Percentiles rank a stretch among this genome's conserved stretches.
Evolutionary conservation across 2,888 invertebrate genomes (phyloP).

Genomic region (Holacanthella duospinosa): DNA sequence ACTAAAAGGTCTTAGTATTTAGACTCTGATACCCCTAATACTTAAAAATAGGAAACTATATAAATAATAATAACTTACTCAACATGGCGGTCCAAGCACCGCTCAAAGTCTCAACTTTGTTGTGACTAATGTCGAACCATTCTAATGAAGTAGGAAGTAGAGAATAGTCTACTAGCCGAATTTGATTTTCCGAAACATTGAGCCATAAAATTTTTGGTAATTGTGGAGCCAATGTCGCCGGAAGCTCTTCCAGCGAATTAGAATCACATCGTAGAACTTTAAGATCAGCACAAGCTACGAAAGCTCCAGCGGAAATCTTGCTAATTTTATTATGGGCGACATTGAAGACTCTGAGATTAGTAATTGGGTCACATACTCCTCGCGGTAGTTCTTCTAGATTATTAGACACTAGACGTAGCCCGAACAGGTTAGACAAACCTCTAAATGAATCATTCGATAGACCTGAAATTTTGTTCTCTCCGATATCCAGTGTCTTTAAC

Average conservation of each 20-base stretch:
- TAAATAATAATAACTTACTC: no score
- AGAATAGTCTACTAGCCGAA: slow-evolving; percentile 69
- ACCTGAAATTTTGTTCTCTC: slow-evolving; percentile 64
- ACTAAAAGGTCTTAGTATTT: no score
- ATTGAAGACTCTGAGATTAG: slow-evolving; percentile 65
- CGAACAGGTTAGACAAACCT: slow-evolving; percentile 62
- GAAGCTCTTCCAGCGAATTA: slow-evolving; percentile 59
- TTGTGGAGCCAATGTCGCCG: slow-evolving; percentile 28
- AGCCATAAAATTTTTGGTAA: slow-evolving; percentile 61
- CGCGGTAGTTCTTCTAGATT: slow-evolving; percentile 63
- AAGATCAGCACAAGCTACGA: slow-evolving; percentile 60
- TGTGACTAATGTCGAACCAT: slow-evolving; percentile 71
- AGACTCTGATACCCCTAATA: no score
- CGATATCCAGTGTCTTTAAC: slow-evolving; percentile 66
- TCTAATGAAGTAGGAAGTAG: slow-evolving; percentile 63
- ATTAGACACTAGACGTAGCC: slow-evolving; percentile 68
- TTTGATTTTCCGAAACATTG: slow-evolving; percentile 67
- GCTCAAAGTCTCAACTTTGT: slow-evolving; percentile 49
- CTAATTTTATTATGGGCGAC: slow-evolving; percentile 67
- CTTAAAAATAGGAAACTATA: no score
- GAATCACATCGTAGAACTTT: slow-evolving; percentile 66
- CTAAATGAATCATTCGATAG: slow-evolving; percentile 61
- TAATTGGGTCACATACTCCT: slow-evolving; percentile 60
- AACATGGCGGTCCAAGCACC: slow-evolving; percentile 1
- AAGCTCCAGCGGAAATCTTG: slow-evolving; percentile 65